A percentile compares a stretch with the other conserved stretches of the same genome.
Conservation (phyloP, 2,888 invertebrate species). For the Platypus cylindrus region DNA sequence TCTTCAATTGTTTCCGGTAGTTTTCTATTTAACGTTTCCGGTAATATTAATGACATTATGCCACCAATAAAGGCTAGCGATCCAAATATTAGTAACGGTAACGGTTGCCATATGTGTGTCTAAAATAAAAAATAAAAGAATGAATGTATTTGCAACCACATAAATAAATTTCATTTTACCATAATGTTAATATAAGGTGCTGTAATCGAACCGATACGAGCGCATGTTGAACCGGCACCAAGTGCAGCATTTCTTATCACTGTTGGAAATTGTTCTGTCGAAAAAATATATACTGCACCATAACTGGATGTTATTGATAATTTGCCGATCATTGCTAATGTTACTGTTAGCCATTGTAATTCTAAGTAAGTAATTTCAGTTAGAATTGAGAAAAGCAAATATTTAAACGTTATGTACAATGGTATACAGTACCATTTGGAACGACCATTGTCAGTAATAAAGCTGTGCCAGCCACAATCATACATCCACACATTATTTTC, state of each 20-base stretch:
- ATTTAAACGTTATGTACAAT: neutral
- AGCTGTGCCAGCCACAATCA: constrained; percentile 49
- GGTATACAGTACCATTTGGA: constrained; percentile 35
- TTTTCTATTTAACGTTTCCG: constrained; percentile 52
- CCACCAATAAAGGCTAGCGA: constrained; percentile 44
- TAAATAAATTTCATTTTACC: constrained; percentile 30
- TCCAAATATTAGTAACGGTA: constrained; percentile 48
- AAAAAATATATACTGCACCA: constrained; percentile 60
- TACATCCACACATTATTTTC: constrained; percentile 52
- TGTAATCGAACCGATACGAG: constrained; percentile 48
- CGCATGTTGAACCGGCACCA: constrained; percentile 50
- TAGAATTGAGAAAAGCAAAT: neutral
- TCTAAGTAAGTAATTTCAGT: constrained; percentile 33
- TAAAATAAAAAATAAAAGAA: constrained; percentile 21
- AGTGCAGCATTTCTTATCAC: constrained; percentile 53
- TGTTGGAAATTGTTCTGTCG: constrained; percentile 66
- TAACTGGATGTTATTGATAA: constrained; percentile 61
- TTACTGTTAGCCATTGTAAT: constrained; percentile 42
- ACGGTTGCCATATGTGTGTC: constrained; percentile 44
- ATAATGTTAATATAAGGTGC: constrained; percentile 47
- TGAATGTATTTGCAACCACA: neutral
- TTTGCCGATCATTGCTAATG: constrained; percentile 58
- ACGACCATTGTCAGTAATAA: constrained; percentile 46
- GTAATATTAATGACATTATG: constrained; percentile 43
- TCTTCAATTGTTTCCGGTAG: constrained; percentile 55